Base-by-base conservation (phyloP, 2,113 vertebrate genomes). In the Gila orcuttii region DNA sequence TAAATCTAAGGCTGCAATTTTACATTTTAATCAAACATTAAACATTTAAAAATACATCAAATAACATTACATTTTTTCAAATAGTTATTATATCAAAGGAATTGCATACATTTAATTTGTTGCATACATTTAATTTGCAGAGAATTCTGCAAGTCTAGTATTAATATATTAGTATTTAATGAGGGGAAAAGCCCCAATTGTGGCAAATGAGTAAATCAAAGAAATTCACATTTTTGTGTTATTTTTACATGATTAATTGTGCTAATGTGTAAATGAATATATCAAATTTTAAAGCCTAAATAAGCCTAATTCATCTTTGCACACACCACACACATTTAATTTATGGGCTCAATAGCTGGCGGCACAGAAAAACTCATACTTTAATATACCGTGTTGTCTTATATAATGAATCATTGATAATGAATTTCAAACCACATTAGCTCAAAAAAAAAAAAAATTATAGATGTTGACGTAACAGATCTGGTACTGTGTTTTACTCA, bases 401-500 rank as follows among this genome's bases (percentile, higher is more conserved):
- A 64, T 25, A 2, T 31, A 66, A 21, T 73, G 19, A 42, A 42
- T 21, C 66, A 36, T 36, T 36, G 7, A 12, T 42, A 11, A 42
- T 42, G 1, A 11, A 73, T 73, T 73, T 68, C 28, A 68, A 33
- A 73, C 36, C 69, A 33, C 1, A 55, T 77, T 50, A 77, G 47
- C 25, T 71, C 25, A 33, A n/a, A n/a, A n/a, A n/a, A n/a, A n/a
- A n/a, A n/a, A n/a, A n/a, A n/a, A n/a, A n/a, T n/a, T n/a, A 17
- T 23, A 57, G 55, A 3, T 59, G 50, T 25, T 33, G 21, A 77
- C 23, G 21, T 95, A 93, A 93, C 93, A 91, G 93, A 96, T 94
- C 95, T 95, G 95, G 95, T 94, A 94, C 94, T 92, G 88, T 95
- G 92, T 95, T 88, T 60, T 36, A 55, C 77, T n/a, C 19, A 25